Percentiles rank a stretch among this genome's conserved stretches.
phyloP scores from a whole-genome alignment of 2,797 vertebrate species.

The Morus bassanus region DNA sequence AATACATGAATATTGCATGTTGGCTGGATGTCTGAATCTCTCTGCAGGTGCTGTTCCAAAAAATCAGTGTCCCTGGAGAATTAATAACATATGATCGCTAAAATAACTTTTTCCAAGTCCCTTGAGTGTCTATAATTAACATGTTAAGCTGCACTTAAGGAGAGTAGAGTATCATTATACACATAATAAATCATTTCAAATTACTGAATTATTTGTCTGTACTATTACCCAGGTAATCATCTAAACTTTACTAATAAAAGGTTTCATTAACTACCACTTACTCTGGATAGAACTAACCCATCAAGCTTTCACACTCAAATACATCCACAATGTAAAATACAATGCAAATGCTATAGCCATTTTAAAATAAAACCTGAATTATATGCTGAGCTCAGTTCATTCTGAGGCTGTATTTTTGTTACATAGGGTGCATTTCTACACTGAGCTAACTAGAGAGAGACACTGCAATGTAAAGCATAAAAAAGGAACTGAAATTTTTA shows the following conservation, averaged over 20 bases:
- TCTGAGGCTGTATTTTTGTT: not conserved
- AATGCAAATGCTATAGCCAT: not conserved
- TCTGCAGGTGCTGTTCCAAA: slow-evolving; percentile 41
- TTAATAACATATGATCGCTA: slow-evolving; percentile 62
- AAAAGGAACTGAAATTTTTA: not conserved
- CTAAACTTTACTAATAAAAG: slow-evolving; percentile 71
- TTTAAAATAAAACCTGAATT: not conserved
- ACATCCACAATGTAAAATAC: not conserved
- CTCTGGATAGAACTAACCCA: slow-evolving; percentile 17
- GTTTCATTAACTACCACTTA: slow-evolving; percentile 64
- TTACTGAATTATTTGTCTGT: slow-evolving; percentile 74
- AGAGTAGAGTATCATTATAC: slow-evolving; percentile 73
- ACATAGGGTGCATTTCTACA: not conserved
- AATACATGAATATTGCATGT: not conserved
- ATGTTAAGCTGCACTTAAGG: slow-evolving; percentile 69
- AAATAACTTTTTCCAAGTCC: slow-evolving; percentile 65
- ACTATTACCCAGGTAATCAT: slow-evolving; percentile 75
- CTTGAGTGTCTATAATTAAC: slow-evolving; percentile 71
- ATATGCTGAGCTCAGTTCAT: not conserved
- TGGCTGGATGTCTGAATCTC: not conserved
- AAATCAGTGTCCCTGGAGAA: slow-evolving; percentile 63
- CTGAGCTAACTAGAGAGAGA: not conserved
- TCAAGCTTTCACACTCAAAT: not conserved
- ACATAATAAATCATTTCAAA: slow-evolving; percentile 71
- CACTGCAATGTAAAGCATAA: not conserved